Evolutionary conservation across 1,140 invertebrate genomes (phyloP), one percentile per base, ranked within the genome.

Genomic region (Chrysopa pallens): DNA sequence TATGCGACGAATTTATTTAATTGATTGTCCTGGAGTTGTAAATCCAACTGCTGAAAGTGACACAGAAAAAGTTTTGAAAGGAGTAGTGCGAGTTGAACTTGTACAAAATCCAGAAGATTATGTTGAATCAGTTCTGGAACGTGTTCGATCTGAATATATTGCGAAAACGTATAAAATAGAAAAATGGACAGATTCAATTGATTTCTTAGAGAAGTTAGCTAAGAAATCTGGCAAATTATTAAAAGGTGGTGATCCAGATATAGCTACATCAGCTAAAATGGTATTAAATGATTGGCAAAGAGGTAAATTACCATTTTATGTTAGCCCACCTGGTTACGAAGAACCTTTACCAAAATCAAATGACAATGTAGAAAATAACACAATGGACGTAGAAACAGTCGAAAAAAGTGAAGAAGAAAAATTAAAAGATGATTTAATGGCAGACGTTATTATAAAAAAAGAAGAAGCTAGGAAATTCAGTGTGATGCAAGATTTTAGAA

Each of bases 11-110:
- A 98, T 99, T 53, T 99, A 89, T 58, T 64, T 99, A 5, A 98
- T 99, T 49, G 96, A 99, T 71, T 99, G 95, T 70, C 96, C 96
- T 15, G 96, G 95, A 36, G 83, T 99, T 47, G 96, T 99, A 15
- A 95, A 97, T 68, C 91, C 92, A 9, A 84, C 84, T 4, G 76
- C 81, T 36, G 92, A 94, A 64, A 77, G 78, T 6, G 92, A 97
- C 50, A 84, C 84, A 1, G 93, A 98, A 51, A 93, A 96, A 61
- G 92, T 99, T 35, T 64, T 98, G 1, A 98, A 97, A 61, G 84
- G 87, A 41, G 85, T 90, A 42, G 93, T 98, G 1, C 72, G 96
- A 48, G 89, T 98, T 1, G 96, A 99, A 67, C 70, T 96, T 40
- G 76, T 99, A 3, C 79, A 87, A 52, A 78, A 80, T 61, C 95